phyloP scores from a whole-genome alignment of 2,888 invertebrate species.

The Lasioglossum leucozonium region DNA sequence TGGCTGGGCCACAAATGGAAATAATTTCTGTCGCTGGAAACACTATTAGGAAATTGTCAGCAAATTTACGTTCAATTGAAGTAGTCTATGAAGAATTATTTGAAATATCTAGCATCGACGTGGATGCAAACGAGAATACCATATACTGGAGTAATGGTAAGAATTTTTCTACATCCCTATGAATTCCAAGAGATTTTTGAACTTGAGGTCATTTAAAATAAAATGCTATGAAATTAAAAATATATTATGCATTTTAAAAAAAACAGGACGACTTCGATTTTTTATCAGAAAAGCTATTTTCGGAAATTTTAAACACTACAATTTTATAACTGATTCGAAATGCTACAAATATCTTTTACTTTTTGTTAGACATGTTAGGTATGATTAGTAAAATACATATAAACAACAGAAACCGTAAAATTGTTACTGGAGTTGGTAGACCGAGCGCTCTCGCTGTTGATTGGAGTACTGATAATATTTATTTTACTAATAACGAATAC shows the following conservation, averaged over 20 bases:
- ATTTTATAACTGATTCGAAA: background rate
- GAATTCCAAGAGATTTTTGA: background rate
- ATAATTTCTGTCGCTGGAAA: constrained; percentile 76
- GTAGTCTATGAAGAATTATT: constrained; percentile 72
- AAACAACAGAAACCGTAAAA: constrained; percentile 80
- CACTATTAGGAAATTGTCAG: constrained; percentile 78
- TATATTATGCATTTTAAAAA: background rate
- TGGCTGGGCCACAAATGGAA: constrained; percentile 84
- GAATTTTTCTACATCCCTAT: background rate
- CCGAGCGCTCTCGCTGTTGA: constrained; percentile 89
- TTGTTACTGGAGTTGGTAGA: constrained; percentile 83
- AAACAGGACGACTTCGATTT: no score
- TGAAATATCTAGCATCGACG: constrained; percentile 86
- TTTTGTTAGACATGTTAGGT: constrained; percentile 73
- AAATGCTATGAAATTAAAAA: background rate
- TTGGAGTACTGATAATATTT: constrained; percentile 91
- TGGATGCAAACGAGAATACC: constrained; percentile 83
- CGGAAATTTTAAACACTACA: background rate
- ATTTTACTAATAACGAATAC: constrained; percentile 86
- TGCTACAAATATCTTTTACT: constrained; percentile 10
- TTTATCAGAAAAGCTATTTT: background rate
- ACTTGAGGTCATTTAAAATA: background rate
- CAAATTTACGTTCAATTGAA: constrained; percentile 71
- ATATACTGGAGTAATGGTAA: constrained; percentile 85
- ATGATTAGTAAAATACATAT: constrained; percentile 79